These are phyloP conservation scores for Aspidiotus rigidus DNA, from an alignment of 2,888 invertebrate genomes.

Conservation along the genomic window DNA sequence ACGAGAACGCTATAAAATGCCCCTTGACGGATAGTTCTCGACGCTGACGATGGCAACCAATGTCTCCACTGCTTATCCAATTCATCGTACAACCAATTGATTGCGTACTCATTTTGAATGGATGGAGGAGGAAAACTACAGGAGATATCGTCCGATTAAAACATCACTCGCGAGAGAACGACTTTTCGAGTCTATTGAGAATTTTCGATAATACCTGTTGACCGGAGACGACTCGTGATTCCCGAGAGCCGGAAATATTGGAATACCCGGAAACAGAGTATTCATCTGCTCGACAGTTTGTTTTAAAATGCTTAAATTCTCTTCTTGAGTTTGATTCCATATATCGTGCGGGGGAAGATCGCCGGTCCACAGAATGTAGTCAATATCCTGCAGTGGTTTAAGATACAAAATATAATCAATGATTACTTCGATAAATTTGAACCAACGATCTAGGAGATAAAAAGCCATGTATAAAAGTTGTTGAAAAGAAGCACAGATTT, in stretches of 20 bases:
- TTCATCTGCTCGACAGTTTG: constrained; percentile 78
- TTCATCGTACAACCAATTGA: constrained; percentile 87
- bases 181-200: neutral
- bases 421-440: too few relatives aligned
- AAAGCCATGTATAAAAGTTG: too few relatives aligned
- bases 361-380: constrained; percentile 92
- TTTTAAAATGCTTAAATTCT: constrained; percentile 73
- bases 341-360: constrained; percentile 94
- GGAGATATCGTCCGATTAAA: too few relatives aligned
- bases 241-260: constrained; percentile 88
- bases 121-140: constrained; percentile 77
- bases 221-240: constrained; percentile 96
- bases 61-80: constrained; percentile 80
- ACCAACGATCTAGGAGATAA: too few relatives aligned
- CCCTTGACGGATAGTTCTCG: constrained; percentile 73
- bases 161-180: too few relatives aligned
- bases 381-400: constrained; percentile 59
- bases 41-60: constrained; percentile 82
- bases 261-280: constrained; percentile 79
- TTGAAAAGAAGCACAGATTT: too few relatives aligned
- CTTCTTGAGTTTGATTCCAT: constrained; percentile 84
- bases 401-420: too few relatives aligned
- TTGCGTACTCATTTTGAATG: constrained; percentile 69
- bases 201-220: constrained; percentile 58
- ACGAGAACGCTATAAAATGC: constrained; percentile 88